Evolutionary conservation across 2,113 vertebrate species (phyloP), one percentile per base, ranked within the genome.

Genomic region (Donacobius atricapilla): DNA sequence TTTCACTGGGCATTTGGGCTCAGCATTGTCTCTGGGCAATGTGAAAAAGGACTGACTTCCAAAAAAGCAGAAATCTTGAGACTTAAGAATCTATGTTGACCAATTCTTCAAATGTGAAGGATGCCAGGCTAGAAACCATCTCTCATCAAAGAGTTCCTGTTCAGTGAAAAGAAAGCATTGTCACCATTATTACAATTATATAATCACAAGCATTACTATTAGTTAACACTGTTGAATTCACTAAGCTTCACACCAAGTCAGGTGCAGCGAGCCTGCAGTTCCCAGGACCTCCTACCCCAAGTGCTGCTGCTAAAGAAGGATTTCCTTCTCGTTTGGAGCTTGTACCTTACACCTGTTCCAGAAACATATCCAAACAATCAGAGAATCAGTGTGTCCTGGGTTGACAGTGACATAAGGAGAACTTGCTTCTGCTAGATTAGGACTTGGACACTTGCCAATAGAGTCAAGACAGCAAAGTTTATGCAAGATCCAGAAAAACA

Each of bases 51-150:
- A 71, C 50, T 78, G 8, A 90, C 76, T 57, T 83, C 12, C 14
- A 66, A 42, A 69, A 63, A 83, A 73, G 21, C 24, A 56, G 30
- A 75, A 68, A 63, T 23, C 39, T 66, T 45, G 24, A 72, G 6
- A 35, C 18, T 65, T 31, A 14, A 33, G 13, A 31, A 23, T 14
- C 15, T 18, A 3, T 2, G 2, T 48, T 68, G 23, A 16, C 10
- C 11, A 10, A 30, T n/a, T 90, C 50, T 45, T 68, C 18, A 85
- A 45, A 73, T 1, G 0, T 7, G 45, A 83, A 48, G 19, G 54
- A 22, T 2, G 2, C 2, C 30, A 66, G 23, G 4, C 37, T 27
- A 35, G 16, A 87, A 70, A 63, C 0, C 17, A 21, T 2, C 12
- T 35, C 27, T 21, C n/a, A 4, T 27, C 25, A 39, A 15, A 16